phyloP scores from a whole-genome alignment of 2,113 vertebrate species.

The Chrysemys picta region DNA sequence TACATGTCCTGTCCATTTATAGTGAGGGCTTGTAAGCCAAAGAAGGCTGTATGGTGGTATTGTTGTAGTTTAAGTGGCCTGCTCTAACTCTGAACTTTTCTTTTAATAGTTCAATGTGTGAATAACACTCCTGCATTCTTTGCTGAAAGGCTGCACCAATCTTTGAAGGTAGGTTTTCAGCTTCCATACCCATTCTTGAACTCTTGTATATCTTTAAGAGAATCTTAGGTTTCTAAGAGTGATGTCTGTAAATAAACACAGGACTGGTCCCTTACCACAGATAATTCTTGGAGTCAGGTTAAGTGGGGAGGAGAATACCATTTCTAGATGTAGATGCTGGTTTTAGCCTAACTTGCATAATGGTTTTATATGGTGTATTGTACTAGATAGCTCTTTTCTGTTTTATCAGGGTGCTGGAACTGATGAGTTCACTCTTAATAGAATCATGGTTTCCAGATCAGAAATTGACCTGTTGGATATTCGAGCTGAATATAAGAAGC shows the following conservation, averaged over 20 bases:
- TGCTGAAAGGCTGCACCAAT: slow-evolving; percentile 84
- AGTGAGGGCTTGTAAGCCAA: background rate
- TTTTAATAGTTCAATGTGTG: slow-evolving; percentile 85
- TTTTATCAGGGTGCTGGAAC: slow-evolving; percentile 86
- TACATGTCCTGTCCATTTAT: background rate
- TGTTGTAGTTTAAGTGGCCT: background rate
- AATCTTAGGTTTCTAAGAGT: background rate
- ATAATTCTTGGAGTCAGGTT: background rate
- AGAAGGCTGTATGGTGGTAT: background rate
- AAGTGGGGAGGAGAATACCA: background rate
- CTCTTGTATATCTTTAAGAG: background rate
- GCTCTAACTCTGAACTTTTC: background rate
- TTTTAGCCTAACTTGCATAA: background rate
- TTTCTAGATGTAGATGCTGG: background rate
- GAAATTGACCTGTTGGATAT: slow-evolving; percentile 90
- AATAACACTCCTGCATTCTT: slow-evolving; percentile 86
- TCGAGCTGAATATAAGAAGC: slow-evolving; percentile 86
- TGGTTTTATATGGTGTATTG: background rate
- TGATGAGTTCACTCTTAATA: slow-evolving; percentile 83
- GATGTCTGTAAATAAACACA: background rate
- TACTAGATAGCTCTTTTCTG: background rate
- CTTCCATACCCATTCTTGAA: background rate
- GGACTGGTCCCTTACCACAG: background rate
- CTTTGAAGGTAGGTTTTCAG: slow-evolving; percentile 83
- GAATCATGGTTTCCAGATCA: slow-evolving; percentile 88